phyloP scores from a whole-genome alignment of 2,113 vertebrate genomes.

The Aviceda subcristata region DNA sequence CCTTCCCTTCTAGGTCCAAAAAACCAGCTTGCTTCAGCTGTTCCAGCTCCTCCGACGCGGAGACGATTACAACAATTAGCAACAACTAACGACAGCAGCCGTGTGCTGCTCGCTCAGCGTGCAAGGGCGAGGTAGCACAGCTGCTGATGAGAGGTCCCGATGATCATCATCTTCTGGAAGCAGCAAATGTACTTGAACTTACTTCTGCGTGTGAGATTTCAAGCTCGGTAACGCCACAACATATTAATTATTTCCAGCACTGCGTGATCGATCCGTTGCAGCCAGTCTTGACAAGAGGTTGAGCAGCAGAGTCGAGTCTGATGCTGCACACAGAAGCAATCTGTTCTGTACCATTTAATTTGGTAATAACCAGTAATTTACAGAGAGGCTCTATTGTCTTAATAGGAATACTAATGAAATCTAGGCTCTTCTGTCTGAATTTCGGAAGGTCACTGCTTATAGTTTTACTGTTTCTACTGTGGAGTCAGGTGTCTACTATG shows the following conservation, averaged over 20 bases:
- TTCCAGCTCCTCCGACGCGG: background rate
- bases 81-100: background rate
- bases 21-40: rapidly evolving
- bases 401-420: constrained; percentile 34
- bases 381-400: background rate
- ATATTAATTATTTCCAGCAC: background rate
- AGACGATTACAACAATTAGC: background rate
- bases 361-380: constrained; percentile 55
- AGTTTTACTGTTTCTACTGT: background rate
- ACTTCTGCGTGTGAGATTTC: background rate
- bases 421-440: background rate
- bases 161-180: background rate
- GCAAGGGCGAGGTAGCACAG: background rate
- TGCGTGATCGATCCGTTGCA: background rate
- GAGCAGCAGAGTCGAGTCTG: background rate
- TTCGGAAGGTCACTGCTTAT: constrained; percentile 5
- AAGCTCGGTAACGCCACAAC: background rate
- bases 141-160: background rate
- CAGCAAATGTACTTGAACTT: background rate
- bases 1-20: background rate
- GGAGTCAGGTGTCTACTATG: background rate
- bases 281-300: background rate
- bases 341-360: constrained; percentile 47
- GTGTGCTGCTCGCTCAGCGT: rapidly evolving
- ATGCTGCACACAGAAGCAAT: background rate